phyloP scores from a whole-genome alignment of 2,113 vertebrate species.

The Erpornis zantholeuca region DNA sequence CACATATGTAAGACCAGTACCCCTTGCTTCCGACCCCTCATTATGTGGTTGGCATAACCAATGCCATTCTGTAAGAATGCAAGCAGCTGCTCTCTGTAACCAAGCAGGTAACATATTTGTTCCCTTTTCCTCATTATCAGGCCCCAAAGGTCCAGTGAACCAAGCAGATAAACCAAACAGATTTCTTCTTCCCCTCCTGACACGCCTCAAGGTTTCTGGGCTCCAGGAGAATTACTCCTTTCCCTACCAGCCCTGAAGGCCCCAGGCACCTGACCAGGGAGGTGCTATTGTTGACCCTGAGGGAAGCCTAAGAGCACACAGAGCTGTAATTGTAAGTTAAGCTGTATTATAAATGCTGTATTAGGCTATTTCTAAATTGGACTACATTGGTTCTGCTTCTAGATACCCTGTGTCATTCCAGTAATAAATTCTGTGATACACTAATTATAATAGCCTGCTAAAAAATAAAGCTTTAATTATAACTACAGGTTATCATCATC shows the following conservation, averaged over 20 bases:
- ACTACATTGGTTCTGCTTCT: neutral
- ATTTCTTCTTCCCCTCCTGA: neutral
- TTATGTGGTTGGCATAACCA: neutral
- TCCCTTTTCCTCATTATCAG: neutral
- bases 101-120: fast-evolving
- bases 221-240: fast-evolving
- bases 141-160: neutral
- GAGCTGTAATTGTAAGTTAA: neutral
- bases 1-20: neutral
- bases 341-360: neutral
- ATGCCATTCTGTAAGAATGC: neutral
- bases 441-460: neutral
- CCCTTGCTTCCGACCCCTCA: fast-evolving
- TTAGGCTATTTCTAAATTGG: neutral
- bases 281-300: neutral
- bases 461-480: neutral
- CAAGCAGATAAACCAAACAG: neutral
- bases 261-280: neutral
- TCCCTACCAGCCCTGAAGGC: neutral
- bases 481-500: neutral
- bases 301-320: neutral
- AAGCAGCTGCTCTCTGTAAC: neutral
- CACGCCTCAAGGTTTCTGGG: neutral
- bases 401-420: neutral
- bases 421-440: neutral